phyloP scores from a whole-genome alignment of 2,888 invertebrate species.

The Trichogramma dendrolimi region DNA sequence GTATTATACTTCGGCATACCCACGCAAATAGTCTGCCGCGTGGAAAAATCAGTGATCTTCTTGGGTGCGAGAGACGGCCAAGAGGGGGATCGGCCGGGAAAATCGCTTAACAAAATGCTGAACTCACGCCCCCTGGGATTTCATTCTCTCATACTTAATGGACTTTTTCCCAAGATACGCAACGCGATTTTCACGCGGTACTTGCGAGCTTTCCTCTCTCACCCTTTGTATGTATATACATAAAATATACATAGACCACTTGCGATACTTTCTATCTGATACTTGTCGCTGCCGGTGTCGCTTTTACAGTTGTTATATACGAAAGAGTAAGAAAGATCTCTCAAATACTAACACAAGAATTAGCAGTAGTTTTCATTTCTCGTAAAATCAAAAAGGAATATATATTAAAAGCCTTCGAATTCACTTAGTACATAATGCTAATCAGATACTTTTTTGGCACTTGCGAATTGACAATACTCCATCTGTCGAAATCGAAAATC shows the following conservation, averaged over 20 bases:
- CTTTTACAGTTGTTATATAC: constrained; percentile 2
- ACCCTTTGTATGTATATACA: not conserved
- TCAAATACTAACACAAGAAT: constrained; percentile 13
- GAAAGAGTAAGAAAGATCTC: too few relatives aligned
- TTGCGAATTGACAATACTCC: too few relatives aligned
- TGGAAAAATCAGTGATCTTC: too few relatives aligned
- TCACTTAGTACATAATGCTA: too few relatives aligned
- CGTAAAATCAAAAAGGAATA: too few relatives aligned
- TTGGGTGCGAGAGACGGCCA: too few relatives aligned
- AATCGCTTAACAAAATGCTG: constrained; percentile 49
- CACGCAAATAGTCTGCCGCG: too few relatives aligned
- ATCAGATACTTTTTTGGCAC: too few relatives aligned
- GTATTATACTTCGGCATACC: too few relatives aligned
- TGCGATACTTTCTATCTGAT: too few relatives aligned
- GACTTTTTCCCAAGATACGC: constrained; percentile 43
- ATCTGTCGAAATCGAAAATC: too few relatives aligned
- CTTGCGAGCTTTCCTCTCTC: constrained; percentile 19
- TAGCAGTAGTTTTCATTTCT: not conserved
- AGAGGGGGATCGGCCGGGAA: constrained; percentile 28
- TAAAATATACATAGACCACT: not conserved
- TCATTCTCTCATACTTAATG: constrained; percentile 46
- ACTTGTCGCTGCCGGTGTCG: not conserved
- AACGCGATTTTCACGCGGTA: constrained; percentile 33
- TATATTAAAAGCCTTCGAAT: too few relatives aligned
- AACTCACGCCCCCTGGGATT: constrained; percentile 46